phyloP scores from a whole-genome alignment of 2,797 vertebrate genomes.

The Pipistrellus kuhlii region DNA sequence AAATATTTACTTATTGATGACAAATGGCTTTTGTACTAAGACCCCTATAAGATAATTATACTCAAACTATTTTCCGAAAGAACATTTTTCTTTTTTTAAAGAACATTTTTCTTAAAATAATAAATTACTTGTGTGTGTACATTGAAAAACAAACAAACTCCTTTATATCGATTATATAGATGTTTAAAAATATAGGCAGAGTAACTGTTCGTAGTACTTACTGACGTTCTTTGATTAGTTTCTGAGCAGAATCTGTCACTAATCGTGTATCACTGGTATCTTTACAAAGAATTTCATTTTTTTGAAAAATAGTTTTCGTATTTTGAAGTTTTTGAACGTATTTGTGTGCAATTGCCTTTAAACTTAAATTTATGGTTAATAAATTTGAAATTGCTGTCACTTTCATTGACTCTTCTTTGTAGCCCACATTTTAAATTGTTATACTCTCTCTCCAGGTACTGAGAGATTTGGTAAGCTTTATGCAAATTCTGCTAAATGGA shows the following conservation, averaged over 20 bases:
- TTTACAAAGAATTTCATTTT: not conserved
- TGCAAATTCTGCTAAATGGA: conserved; percentile 27
- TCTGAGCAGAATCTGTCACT: not conserved
- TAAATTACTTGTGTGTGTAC: not conserved
- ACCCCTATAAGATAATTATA: not conserved
- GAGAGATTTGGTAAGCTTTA: conserved; percentile 10
- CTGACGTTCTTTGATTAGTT: not conserved
- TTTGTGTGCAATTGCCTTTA: not conserved
- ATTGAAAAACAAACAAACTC: not conserved
- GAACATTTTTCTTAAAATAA: conserved; percentile 10
- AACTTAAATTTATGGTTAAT: conserved; percentile 24
- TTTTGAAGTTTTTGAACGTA: conserved; percentile 47
- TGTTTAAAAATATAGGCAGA: not conserved
- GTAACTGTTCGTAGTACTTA: not conserved
- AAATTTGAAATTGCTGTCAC: conserved; percentile 25
- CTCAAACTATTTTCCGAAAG: conserved; percentile 36
- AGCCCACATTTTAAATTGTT: conserved; percentile 8
- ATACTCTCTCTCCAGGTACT: not conserved
- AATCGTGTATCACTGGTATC: not conserved
- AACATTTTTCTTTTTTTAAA: not conserved
- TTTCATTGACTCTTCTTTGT: not conserved
- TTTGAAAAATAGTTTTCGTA: not conserved
- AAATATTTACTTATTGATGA: conserved; percentile 35
- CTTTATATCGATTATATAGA: not conserved
- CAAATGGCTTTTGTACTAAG: conserved; percentile 39